Evolutionary conservation across 2,797 vertebrate genomes (phyloP), one percentile per base, ranked within the genome.

Genomic region (Acipenser oxyrinchus): DNA sequence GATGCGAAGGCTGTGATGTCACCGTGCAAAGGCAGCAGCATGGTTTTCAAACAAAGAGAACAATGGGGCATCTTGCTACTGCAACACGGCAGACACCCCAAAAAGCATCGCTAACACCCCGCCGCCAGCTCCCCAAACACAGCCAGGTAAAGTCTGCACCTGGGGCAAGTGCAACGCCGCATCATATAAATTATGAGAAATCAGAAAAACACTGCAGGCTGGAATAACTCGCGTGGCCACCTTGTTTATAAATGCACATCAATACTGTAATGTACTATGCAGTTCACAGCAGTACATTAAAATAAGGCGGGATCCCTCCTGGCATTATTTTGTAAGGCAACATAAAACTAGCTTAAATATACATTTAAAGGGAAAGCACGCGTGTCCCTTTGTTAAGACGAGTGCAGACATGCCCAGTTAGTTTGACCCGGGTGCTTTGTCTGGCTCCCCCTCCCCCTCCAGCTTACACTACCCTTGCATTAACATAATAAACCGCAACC

Each of bases 41-140:
- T 91, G 91, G 92, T 88, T 90, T 89, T 92, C 93, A 93, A 96
- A 98, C 94, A 97, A 98, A 98, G 95, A 84, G 94, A 96, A 98
- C 95, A 96, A 97, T 95, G 90, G 89, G 81, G 67, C 72, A 75
- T 81, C 73, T 77, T 13, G 12, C 10, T 13, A 2, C 55, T 7
- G 55, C 12, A 7, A 8, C 51, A 53, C 3, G 8, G 51, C 8
- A 53, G 12, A n/a, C 11, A 13, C 10, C 11, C 55, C 55, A n/a
- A 58, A 7, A 37, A 11, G 55, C 55, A n/a, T 11, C 12, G 12
- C 10, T 6, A 7, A n/a, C 37, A 37, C 37, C 37, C 37, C 37
- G 37, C 37, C 37, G 37, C 37, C 37, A 5, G 37, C 37, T 37
- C 37, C 37, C 37, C 37, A 37, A 37, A 37, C 37, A 37, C 37